These are phyloP conservation scores for Phrixothrix hirtus DNA, from an alignment of 2,888 invertebrate species.

Conservation along the genomic window DNA sequence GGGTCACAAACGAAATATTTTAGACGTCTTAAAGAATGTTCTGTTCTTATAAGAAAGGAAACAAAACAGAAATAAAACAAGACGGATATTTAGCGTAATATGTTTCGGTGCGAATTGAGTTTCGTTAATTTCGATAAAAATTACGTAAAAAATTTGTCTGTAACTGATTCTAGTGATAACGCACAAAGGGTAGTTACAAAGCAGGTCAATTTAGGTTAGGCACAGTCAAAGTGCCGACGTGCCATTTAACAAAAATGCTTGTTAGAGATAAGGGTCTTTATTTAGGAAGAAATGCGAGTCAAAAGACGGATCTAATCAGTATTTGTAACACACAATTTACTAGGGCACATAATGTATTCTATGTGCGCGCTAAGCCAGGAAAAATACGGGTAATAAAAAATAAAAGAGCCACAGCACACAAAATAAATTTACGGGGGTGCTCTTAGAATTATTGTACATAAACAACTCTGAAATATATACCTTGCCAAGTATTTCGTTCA, in stretches of 20 bases:
- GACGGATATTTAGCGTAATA: too few relatives aligned
- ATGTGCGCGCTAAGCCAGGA: slow-evolving; percentile 37
- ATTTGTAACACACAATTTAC: slow-evolving; percentile 38
- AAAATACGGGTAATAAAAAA: slow-evolving; percentile 41
- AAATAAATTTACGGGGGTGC: slow-evolving; percentile 41
- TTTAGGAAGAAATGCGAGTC: slow-evolving; percentile 4
- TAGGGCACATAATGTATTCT: slow-evolving; percentile 37
- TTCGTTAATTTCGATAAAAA: not conserved
- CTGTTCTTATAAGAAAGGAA: too few relatives aligned
- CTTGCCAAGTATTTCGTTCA: too few relatives aligned
- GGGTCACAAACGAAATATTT: too few relatives aligned
- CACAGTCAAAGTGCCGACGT: slow-evolving; percentile 10
- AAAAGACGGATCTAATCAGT: slow-evolving; percentile 26
- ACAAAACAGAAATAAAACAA: too few relatives aligned
- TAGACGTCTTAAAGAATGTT: too few relatives aligned
- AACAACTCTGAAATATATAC: slow-evolving; percentile 36
- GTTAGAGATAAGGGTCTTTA: slow-evolving; percentile 13
- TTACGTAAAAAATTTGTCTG: not conserved
- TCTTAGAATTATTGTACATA: slow-evolving; percentile 42
- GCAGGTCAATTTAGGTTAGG: not conserved
- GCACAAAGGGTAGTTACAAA: not conserved
- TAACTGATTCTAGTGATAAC: not conserved
- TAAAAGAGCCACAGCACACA: slow-evolving; percentile 31
- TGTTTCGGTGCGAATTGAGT: not conserved
- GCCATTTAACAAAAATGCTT: slow-evolving; percentile 17